phyloP scores from a whole-genome alignment of 2,797 vertebrate genomes.

The Vespertilio murinus region DNA sequence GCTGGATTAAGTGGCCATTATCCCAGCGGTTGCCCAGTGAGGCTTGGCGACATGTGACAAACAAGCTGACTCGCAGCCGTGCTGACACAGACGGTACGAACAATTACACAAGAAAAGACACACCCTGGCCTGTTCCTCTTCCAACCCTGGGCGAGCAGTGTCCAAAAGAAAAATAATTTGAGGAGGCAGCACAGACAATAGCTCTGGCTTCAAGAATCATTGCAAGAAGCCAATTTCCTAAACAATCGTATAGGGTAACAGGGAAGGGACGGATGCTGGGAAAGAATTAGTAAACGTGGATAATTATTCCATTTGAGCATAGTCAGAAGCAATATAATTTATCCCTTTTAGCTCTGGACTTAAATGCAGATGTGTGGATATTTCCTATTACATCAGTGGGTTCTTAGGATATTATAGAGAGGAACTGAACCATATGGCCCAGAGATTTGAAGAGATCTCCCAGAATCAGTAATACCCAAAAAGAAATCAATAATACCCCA shows the following conservation, averaged over 20 bases:
- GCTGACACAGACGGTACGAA: constrained; percentile 46
- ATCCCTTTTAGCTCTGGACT: background rate
- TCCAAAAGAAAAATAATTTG: constrained; percentile 39
- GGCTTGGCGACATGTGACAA: background rate
- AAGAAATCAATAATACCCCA: background rate
- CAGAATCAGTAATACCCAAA: background rate
- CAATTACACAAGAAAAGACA: constrained; percentile 13
- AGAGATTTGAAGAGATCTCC: background rate
- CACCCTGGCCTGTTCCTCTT: constrained; percentile 27
- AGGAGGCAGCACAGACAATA: background rate
- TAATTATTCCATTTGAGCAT: background rate
- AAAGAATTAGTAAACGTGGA: background rate
- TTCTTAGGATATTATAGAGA: background rate
- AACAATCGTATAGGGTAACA: background rate
- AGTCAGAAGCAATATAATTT: background rate
- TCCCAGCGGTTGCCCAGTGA: background rate
- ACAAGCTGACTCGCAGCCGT: background rate
- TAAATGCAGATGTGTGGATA: background rate
- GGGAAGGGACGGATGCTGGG: background rate
- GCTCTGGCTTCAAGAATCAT: constrained; percentile 13
- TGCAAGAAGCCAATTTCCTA: background rate
- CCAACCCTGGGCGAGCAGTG: background rate
- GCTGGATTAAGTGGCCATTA: constrained; percentile 35
- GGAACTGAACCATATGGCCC: background rate
- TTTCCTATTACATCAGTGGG: background rate